Conservation (phyloP, 2,888 invertebrate genomes). For the Drosophila leonis region DNA sequence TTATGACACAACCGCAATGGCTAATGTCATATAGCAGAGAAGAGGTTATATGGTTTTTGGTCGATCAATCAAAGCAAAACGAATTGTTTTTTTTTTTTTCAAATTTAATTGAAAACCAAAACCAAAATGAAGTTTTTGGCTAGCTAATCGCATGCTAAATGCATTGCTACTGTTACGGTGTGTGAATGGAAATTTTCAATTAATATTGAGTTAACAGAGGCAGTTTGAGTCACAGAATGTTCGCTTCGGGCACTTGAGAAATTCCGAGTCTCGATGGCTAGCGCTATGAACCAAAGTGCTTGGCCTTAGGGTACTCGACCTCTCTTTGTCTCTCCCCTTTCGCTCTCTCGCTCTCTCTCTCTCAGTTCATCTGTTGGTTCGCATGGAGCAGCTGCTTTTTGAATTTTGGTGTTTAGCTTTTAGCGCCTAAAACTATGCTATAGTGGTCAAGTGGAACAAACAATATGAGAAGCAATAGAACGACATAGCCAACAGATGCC, state of each 20-base stretch:
- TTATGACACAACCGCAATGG: constrained; percentile 67
- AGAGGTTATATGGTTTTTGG: constrained; percentile 33
- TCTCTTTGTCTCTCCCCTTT: neutral
- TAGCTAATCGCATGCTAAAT: constrained; percentile 37
- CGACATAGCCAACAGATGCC: constrained; percentile 48
- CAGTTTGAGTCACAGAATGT: constrained; percentile 41
- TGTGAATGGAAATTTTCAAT: constrained; percentile 54
- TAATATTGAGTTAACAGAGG: constrained; percentile 63
- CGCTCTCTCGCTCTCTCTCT: neutral
- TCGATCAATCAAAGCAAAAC: constrained; percentile 55
- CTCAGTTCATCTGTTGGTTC: constrained; percentile 29
- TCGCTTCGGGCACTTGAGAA: constrained; percentile 50
- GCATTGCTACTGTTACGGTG: constrained; percentile 15
- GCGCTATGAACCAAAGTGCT: constrained; percentile 62
- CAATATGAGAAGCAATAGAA: constrained; percentile 43
- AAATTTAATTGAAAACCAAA: constrained; percentile 34
- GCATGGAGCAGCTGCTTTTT: constrained; percentile 74
- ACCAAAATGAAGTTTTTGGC: constrained; percentile 13
- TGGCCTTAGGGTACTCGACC: constrained; percentile 13
- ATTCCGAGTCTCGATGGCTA: constrained; percentile 37
- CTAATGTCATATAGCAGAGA: constrained; percentile 44
- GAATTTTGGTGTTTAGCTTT: constrained; percentile 80
- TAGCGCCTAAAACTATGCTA: constrained; percentile 81
- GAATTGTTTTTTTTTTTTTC: constrained; percentile 22
- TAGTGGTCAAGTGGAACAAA: constrained; percentile 81